Evolutionary conservation across 2,888 invertebrate genomes (phyloP).

Genomic region (Morpho achilles): DNA sequence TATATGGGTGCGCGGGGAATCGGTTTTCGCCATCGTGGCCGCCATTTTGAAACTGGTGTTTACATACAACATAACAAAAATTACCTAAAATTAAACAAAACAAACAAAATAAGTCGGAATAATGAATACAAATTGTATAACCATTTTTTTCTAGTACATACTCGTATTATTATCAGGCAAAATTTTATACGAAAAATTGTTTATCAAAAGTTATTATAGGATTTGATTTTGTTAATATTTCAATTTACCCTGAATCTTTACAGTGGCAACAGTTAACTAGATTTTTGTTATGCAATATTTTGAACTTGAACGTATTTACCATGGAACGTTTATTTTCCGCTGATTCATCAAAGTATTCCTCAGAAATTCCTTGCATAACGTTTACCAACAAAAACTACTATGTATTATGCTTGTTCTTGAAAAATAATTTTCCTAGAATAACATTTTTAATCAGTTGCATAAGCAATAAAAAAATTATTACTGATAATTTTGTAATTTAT

Average conservation of each 20-base stretch:
- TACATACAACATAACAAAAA: constrained; percentile 28
- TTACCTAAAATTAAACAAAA: constrained; percentile 1
- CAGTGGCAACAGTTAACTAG: constrained; percentile 4
- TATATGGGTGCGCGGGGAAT: constrained; percentile 25
- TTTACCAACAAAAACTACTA: constrained; percentile 6
- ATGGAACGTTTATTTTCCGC: background rate
- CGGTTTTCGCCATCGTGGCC: constrained; percentile 33
- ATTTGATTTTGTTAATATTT: background rate
- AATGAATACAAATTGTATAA: too few relatives aligned
- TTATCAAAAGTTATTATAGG: background rate
- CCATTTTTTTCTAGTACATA: too few relatives aligned
- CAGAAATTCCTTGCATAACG: background rate
- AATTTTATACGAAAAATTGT: background rate
- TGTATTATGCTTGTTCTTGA: background rate
- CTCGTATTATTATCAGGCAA: background rate
- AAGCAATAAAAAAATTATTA: too few relatives aligned
- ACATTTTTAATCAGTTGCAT: too few relatives aligned
- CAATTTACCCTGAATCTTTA: constrained; percentile 2
- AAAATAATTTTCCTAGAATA: too few relatives aligned
- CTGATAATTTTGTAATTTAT: too few relatives aligned
- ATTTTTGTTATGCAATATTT: constrained; percentile 15
- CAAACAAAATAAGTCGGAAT: too few relatives aligned
- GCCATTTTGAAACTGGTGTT: constrained; percentile 53
- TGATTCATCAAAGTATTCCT: constrained; percentile 3
- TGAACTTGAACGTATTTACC: constrained; percentile 1